Evolutionary conservation across 2,797 vertebrate genomes (phyloP).

Genomic region (Ispidina lecontei): DNA sequence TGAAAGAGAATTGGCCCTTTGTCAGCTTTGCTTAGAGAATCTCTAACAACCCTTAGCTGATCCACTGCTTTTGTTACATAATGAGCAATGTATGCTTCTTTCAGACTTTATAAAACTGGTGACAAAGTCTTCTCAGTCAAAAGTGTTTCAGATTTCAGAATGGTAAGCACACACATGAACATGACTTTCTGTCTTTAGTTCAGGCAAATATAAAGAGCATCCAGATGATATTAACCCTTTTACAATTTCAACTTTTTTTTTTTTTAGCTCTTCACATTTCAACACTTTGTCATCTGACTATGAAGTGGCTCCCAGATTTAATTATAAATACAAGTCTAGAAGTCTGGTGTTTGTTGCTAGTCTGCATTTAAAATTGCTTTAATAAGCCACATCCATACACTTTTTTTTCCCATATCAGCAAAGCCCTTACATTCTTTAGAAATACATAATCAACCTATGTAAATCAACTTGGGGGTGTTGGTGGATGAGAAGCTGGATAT

Average conservation of each 20-base stretch:
- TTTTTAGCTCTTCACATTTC: background rate
- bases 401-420: background rate
- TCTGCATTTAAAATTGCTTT: background rate
- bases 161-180: background rate
- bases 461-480: background rate
- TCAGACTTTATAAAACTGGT: background rate
- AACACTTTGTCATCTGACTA: slow-evolving; percentile 27
- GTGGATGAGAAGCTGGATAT: no score
- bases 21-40: background rate
- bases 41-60: background rate
- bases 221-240: background rate
- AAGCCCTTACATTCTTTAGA: background rate
- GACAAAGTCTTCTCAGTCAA: background rate
- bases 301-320: background rate
- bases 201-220: background rate
- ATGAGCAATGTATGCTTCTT: background rate
- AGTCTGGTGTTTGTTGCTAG: background rate
- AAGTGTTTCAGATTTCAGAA: background rate
- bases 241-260: background rate
- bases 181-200: background rate
- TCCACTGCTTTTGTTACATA: background rate
- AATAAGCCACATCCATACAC: background rate
- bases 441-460: background rate
- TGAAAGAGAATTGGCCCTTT: background rate
- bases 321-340: slow-evolving; percentile 18